Conservation (phyloP, 2,113 vertebrate genomes). For the Hirundichthys speculiger region DNA sequence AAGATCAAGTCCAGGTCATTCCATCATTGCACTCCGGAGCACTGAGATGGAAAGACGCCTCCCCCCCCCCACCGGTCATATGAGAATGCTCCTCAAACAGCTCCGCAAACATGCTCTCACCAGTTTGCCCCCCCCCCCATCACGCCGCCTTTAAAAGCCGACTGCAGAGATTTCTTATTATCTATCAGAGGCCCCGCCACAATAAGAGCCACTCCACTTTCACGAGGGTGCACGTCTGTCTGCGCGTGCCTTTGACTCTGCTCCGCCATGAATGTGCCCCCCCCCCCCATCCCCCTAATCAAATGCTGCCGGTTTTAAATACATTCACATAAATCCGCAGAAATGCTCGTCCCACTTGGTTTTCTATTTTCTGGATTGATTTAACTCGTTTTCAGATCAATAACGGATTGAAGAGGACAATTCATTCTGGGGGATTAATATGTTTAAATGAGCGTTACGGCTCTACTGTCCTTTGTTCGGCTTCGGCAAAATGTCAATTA, state of each 20-base stretch:
- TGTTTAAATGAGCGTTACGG: slow-evolving; percentile 67
- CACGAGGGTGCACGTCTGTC: slow-evolving; percentile 11
- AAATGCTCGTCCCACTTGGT: slow-evolving; percentile 5
- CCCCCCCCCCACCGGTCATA: slow-evolving; percentile 55
- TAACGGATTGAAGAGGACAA: slow-evolving; percentile 59
- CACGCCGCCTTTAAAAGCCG: slow-evolving; percentile 32
- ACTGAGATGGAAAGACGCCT: slow-evolving; percentile 85
- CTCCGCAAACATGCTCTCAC: slow-evolving; percentile 91
- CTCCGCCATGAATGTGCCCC: slow-evolving; percentile 20
- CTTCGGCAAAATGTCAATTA: slow-evolving; percentile 81
- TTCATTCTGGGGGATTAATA: slow-evolving; percentile 73
- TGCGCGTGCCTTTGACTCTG: slow-evolving; percentile 21
- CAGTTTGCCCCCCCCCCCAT: slow-evolving; percentile 82
- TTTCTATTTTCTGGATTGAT: slow-evolving; percentile 59
- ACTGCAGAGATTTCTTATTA: slow-evolving; percentile 46
- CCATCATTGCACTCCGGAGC: slow-evolving; percentile 96
- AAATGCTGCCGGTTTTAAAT: slow-evolving; percentile 34
- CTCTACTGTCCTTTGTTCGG: slow-evolving; percentile 77
- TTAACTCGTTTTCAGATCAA: slow-evolving; percentile 66
- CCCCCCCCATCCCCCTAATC: slow-evolving; percentile 51
- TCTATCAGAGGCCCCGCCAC: slow-evolving; percentile 35
- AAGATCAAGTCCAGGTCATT: slow-evolving; percentile 99
- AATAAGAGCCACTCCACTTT: slow-evolving; percentile 44
- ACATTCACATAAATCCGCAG: slow-evolving; percentile 47
- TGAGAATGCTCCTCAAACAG: slow-evolving; percentile 86